A percentile compares a stretch with the other conserved stretches of the same genome.
These are phyloP conservation scores for Cebidichthys violaceus DNA, from an alignment of 2,113 vertebrate species.

Conservation along the genomic window DNA sequence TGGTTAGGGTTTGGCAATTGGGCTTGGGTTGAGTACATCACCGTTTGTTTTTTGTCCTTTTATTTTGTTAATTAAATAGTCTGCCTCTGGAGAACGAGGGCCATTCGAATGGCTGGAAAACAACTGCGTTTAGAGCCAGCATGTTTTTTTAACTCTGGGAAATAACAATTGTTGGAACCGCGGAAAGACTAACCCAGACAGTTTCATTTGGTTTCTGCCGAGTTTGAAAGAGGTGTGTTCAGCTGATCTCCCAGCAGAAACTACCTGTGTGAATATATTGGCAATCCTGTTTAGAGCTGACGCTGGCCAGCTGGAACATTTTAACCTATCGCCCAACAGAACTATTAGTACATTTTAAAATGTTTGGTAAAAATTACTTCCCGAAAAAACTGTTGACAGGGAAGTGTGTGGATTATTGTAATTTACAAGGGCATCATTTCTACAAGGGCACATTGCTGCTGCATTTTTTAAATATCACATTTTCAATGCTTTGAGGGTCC, in stretches of 20 bases:
- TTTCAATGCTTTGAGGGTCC: not conserved
- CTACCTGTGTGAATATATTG: too few species aligned
- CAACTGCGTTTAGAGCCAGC: not conserved
- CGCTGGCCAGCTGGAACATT: not conserved
- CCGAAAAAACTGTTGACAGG: not conserved
- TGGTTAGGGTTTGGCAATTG: not conserved
- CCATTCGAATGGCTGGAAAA: not conserved
- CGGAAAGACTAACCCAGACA: too few species aligned
- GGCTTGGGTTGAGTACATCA: not conserved
- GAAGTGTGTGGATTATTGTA: not conserved
- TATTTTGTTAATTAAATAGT: not conserved
- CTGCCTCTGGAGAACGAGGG: not conserved
- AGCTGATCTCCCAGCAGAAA: too few species aligned
- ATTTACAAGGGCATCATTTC: not conserved
- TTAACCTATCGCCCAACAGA: not conserved
- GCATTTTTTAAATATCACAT: slow-evolving; percentile 19
- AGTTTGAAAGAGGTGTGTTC: too few species aligned
- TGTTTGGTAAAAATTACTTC: not conserved
- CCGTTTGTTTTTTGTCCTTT: not conserved
- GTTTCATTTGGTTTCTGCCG: too few species aligned
- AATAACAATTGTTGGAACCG: not conserved
- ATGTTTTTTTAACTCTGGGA: not conserved
- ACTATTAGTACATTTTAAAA: not conserved
- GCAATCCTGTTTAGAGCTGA: too few species aligned
- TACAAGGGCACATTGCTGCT: not conserved